Evolutionary conservation across 2,888 invertebrate genomes (phyloP).

Genomic region (Ectemnius continuus): DNA sequence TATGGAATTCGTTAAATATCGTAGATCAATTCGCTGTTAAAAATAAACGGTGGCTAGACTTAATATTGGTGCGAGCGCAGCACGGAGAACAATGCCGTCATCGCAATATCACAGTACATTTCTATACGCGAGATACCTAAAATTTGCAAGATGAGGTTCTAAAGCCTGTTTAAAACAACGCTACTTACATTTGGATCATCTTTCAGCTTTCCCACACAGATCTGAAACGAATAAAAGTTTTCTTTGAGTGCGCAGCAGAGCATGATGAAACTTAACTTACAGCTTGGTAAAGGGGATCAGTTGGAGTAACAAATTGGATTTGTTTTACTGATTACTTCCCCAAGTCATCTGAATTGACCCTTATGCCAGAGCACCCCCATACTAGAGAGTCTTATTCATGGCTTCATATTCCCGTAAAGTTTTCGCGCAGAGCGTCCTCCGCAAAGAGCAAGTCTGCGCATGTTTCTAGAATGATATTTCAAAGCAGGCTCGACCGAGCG

Average conservation of each 20-base stretch:
- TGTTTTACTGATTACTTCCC: too few relatives aligned
- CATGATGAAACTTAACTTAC: not conserved
- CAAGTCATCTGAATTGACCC: too few relatives aligned
- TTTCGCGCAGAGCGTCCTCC: not conserved
- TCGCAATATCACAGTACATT: conserved; percentile 3
- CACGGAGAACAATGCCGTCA: not conserved
- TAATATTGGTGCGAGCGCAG: conserved; percentile 13
- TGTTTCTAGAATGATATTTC: conserved; percentile 3
- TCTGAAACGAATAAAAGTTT: conserved; percentile 73
- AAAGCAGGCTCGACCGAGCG: not conserved
- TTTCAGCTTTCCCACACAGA: conserved; percentile 81
- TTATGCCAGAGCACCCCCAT: too few relatives aligned
- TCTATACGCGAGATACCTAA: not conserved
- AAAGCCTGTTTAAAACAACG: conserved; percentile 1
- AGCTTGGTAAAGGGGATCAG: too few relatives aligned
- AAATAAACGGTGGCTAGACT: conserved; percentile 27
- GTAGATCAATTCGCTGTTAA: conserved; percentile 36
- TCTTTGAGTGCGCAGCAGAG: too few relatives aligned
- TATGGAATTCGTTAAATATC: conserved; percentile 17
- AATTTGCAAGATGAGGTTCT: too few relatives aligned
- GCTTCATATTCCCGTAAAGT: not conserved
- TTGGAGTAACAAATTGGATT: too few relatives aligned
- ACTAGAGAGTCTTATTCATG: too few relatives aligned
- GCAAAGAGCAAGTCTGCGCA: not conserved
- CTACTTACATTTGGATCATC: conserved; percentile 80